Evolutionary conservation across 2,797 vertebrate genomes (phyloP).

Genomic region (Nothura maculosa): DNA sequence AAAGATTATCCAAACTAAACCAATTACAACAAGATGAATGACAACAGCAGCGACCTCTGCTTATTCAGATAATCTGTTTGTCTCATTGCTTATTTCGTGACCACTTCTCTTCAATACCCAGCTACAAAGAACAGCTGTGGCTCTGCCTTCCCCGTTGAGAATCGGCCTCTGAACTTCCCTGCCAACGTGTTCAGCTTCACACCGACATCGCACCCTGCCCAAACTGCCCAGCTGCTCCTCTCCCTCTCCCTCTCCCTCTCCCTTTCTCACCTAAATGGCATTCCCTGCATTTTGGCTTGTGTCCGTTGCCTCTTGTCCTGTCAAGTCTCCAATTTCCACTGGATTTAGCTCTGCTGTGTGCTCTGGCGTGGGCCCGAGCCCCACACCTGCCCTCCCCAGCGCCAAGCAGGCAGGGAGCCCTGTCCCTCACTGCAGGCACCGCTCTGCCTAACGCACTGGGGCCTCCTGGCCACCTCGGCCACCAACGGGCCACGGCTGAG

Average conservation of each 20-base stretch:
- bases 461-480: not conserved
- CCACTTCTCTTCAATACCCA: not conserved
- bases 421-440: accelerated
- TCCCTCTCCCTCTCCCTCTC: not conserved
- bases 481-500: not conserved
- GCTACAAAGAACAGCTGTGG: not conserved
- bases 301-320: not conserved
- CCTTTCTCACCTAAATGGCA: not conserved
- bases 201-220: not conserved
- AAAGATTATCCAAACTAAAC: conserved; percentile 46
- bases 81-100: conserved; percentile 43
- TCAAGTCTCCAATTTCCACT: not conserved
- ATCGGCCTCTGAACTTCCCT: not conserved
- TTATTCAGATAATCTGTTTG: not conserved
- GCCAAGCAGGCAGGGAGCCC: not conserved
- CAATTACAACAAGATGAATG: not conserved
- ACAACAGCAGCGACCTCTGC: not conserved
- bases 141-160: not conserved
- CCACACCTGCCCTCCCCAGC: not conserved
- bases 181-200: not conserved
- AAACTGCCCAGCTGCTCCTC: not conserved
- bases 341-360: accelerated
- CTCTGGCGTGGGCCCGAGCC: not conserved
- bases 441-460: not conserved
- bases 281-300: not conserved